Percentiles rank a stretch among this genome's conserved stretches.
phyloP scores from a whole-genome alignment of 2,888 invertebrate genomes.

The Nesidiocoris tenuis region DNA sequence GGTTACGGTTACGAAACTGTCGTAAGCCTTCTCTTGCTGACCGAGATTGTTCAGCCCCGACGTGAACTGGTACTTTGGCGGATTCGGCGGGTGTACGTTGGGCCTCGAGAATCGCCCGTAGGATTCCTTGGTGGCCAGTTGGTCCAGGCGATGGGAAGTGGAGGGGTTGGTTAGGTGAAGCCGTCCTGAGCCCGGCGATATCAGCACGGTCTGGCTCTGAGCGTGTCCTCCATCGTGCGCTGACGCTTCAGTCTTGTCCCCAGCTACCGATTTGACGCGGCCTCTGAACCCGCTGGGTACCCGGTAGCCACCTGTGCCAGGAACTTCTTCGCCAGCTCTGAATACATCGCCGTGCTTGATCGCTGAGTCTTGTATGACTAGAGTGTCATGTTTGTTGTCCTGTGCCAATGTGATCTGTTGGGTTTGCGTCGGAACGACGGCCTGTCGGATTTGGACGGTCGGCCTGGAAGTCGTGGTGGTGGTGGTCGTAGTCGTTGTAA shows the following conservation, averaged over 20 bases:
- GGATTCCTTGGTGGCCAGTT: slow-evolving; percentile 43
- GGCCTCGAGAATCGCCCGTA: slow-evolving; percentile 14
- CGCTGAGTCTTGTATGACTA: slow-evolving; percentile 62
- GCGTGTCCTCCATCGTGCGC: slow-evolving; percentile 63
- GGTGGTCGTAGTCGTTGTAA: slow-evolving; percentile 52
- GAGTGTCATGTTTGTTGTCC: slow-evolving; percentile 61
- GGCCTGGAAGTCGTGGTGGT: slow-evolving; percentile 55
- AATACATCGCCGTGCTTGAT: slow-evolving; percentile 61
- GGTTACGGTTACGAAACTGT: slow-evolving; percentile 72
- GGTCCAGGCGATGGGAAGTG: slow-evolving; percentile 6
- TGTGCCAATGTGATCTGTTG: slow-evolving; percentile 65
- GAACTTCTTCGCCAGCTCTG: slow-evolving; percentile 66
- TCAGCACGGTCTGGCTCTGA: slow-evolving; percentile 65
- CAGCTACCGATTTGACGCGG: slow-evolving; percentile 64
- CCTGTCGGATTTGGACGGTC: slow-evolving; percentile 51
- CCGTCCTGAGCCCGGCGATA: slow-evolving; percentile 59
- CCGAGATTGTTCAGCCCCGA: slow-evolving; percentile 27
- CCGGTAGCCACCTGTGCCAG: slow-evolving; percentile 66
- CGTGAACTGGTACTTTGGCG: slow-evolving; percentile 19
- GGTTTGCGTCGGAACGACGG: slow-evolving; percentile 58
- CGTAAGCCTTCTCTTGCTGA: slow-evolving; percentile 39
- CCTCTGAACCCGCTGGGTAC: slow-evolving; percentile 70
- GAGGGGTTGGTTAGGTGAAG: slow-evolving; percentile 47
- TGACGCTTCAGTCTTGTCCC: slow-evolving; percentile 60
- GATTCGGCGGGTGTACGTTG: slow-evolving; percentile 7